These are phyloP conservation scores for Globodera ellingtonae DNA, from an alignment of 1,140 invertebrate genomes.

Conservation along the genomic window DNA sequence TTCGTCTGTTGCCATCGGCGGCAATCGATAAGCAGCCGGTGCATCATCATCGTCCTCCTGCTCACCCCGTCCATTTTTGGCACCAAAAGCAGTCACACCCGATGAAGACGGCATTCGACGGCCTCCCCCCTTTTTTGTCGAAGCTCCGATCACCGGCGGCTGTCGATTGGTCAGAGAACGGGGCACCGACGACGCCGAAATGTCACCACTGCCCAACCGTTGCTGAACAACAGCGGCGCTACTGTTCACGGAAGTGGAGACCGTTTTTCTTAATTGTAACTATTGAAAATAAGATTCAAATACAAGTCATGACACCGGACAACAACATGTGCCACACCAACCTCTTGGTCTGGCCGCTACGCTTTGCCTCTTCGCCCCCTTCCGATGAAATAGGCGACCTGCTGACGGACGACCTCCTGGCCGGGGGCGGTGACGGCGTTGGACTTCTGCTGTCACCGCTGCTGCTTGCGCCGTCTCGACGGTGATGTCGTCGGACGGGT, in stretches of 20 bases:
- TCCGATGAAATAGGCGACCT: neutral
- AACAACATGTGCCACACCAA: neutral
- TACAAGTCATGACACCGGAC: neutral
- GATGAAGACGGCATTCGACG: neutral
- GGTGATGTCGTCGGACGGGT: no score
- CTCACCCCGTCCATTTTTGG: neutral
- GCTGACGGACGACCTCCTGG: neutral
- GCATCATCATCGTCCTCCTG: constrained; percentile 5
- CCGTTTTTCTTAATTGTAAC: neutral
- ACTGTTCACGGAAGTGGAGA: neutral
- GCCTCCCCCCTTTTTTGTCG: neutral
- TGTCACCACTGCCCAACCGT: neutral
- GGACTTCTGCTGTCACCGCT: neutral
- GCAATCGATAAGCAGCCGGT: constrained; percentile 17
- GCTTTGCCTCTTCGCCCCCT: neutral
- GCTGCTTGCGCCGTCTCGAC: no score
- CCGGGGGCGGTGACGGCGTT: no score
- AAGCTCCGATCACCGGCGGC: neutral
- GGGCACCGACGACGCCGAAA: neutral
- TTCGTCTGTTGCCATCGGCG: neutral
- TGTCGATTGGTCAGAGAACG: neutral
- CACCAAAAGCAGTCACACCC: neutral
- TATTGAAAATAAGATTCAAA: no score
- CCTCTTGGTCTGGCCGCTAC: neutral
- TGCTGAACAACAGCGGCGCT: neutral